Conservation (phyloP, 2,113 vertebrate species). For the Chlorodrepanis virens region DNA sequence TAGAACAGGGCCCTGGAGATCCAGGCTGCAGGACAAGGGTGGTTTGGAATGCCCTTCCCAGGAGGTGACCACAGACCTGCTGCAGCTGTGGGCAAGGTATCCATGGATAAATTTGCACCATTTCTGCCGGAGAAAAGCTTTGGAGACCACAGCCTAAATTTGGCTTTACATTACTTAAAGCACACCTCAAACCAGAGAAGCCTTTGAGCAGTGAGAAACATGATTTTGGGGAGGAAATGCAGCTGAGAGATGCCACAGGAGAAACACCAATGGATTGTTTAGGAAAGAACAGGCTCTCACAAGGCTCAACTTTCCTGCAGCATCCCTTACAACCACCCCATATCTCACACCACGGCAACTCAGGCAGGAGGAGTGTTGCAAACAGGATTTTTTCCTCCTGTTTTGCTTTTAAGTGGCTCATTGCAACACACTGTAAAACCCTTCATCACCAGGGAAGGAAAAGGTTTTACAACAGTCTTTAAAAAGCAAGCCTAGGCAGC, state of each 20-base stretch:
- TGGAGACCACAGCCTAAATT: background rate
- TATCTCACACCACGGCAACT: background rate
- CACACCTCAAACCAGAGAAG: background rate
- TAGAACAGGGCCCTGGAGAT: background rate
- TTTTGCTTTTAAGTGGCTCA: background rate
- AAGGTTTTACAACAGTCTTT: conserved; percentile 23
- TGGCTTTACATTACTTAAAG: background rate
- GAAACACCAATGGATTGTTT: background rate
- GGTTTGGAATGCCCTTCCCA: background rate
- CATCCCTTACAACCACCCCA: background rate
- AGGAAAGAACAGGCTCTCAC: background rate
- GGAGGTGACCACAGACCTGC: background rate
- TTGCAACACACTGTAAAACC: background rate
- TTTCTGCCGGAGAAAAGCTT: background rate
- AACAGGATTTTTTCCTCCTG: background rate
- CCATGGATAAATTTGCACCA: background rate
- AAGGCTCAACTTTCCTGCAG: background rate
- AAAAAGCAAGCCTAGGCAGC: background rate
- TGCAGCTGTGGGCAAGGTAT: background rate
- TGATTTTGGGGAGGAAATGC: background rate
- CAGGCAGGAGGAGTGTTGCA: background rate
- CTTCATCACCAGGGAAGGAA: background rate
- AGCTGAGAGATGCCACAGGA: background rate
- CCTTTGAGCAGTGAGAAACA: background rate
- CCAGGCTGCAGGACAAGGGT: background rate